These are phyloP conservation scores for Pholis gunnellus DNA, from an alignment of 2,113 vertebrate species.

Conservation along the genomic window DNA sequence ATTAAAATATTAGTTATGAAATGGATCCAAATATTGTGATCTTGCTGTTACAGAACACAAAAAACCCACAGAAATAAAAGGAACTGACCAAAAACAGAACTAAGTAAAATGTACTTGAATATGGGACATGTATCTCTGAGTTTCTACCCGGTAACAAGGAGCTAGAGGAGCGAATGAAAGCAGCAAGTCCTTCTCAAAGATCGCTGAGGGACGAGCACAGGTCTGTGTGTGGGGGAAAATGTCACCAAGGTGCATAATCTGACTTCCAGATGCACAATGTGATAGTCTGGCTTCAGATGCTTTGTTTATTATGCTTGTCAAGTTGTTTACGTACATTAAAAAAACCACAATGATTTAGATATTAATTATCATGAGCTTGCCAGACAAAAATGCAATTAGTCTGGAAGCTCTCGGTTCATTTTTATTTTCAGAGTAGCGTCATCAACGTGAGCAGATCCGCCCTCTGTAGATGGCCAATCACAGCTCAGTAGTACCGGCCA, in stretches of 20 bases:
- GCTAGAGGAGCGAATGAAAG: not conserved
- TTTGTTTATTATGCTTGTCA: not conserved
- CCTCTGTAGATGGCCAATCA: not conserved
- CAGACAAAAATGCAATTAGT: not conserved
- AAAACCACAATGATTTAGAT: not conserved
- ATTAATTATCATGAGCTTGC: not conserved
- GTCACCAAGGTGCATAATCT: not conserved
- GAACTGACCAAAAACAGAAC: no score
- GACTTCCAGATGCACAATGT: not conserved
- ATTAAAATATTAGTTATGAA: no score
- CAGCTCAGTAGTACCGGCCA: not conserved
- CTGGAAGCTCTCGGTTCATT: not conserved
- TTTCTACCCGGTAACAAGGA: not conserved
- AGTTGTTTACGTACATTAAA: not conserved
- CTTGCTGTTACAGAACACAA: no score
- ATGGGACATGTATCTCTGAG: not conserved
- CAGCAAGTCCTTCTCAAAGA: not conserved
- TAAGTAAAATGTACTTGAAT: no score
- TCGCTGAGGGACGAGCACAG: not conserved
- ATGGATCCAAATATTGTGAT: no score
- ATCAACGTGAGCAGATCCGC: no score
- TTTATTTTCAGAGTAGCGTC: no score
- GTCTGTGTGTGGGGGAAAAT: not conserved
- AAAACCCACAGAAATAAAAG: no score
- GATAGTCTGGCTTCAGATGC: not conserved